Evolutionary conservation across 2,888 invertebrate genomes (phyloP), one percentile per base, ranked within the genome.

Genomic region (Eupsilia transversa): DNA sequence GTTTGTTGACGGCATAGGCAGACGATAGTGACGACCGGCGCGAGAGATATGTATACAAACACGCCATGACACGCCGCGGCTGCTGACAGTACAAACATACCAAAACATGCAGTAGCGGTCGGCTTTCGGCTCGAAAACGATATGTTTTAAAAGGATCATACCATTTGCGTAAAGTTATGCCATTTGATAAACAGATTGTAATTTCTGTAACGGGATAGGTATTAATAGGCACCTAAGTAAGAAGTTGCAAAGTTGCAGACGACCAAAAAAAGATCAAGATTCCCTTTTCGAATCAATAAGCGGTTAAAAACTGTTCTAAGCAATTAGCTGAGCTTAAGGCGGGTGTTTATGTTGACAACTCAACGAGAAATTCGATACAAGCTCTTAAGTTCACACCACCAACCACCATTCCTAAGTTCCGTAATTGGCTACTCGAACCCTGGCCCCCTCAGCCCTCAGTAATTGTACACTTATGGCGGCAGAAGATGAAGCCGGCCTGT

Each of bases 1-100:
- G 89, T 92, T 92, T 94, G 93, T 93, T 94, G 93, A 93, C 88
- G 89, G 90, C 89, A 92, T 89, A 89, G 91, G 92, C 91, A 91
- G 91, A 79, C 83, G 89, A 88, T 88, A 88, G 89, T 88, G 91
- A 91, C 85, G 90, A 89, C 86, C 84, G 74, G 80, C 80, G 82
- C 83, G 86, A 89, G 87, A 74, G 88, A 84, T 88, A 86, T 80
- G 89, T 93, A 93, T 93, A 93, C 91, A 94, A 90, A 90, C 86
- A 81, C 49, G 74, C 77, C 82, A 80, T 88, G 92, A 91, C 89
- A 88, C 69, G 88, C 73, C 59, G 84, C 92, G 91, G 87, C 90
- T 91, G 92, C 85, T 88, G 86, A 86, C 88, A 88, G 85, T 52
- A 77, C 79, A 74, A 74, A 74, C 60, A 70, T 67, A 72, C 63